These are phyloP conservation scores for Drosophila setosimentum DNA, from an alignment of 2,888 invertebrate species.

Conservation along the genomic window DNA sequence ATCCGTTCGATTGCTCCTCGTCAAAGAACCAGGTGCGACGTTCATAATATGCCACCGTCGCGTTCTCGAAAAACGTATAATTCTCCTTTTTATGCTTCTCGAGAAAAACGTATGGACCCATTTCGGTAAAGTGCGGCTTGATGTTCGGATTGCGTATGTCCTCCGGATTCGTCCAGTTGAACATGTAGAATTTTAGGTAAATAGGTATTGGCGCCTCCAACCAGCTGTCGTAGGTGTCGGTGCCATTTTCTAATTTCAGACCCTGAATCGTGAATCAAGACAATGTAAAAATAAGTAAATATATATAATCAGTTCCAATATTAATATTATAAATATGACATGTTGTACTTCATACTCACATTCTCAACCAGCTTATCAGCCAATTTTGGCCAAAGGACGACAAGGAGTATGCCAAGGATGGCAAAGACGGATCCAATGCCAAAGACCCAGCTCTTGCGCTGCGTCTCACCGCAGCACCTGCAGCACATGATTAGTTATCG, in stretches of 20 bases:
- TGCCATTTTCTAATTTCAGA: constrained; percentile 88
- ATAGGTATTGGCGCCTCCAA: constrained; percentile 93
- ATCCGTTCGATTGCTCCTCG: constrained; percentile 89
- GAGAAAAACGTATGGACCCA: constrained; percentile 88
- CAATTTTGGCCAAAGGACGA: constrained; percentile 80
- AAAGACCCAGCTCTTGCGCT: constrained; percentile 84
- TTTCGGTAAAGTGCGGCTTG: constrained; percentile 88
- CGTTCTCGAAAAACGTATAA: constrained; percentile 89
- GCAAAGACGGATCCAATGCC: constrained; percentile 80
- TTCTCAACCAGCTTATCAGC: constrained; percentile 73
- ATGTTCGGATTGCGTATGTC: constrained; percentile 86
- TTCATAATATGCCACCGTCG: constrained; percentile 92
- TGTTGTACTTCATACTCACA: constrained; percentile 62
- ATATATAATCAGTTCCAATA: not conserved
- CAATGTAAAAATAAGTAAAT: not conserved
- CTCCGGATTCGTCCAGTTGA: constrained; percentile 92
- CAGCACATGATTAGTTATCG: constrained; percentile 77
- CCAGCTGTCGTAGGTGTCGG: constrained; percentile 91
- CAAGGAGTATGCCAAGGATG: constrained; percentile 73
- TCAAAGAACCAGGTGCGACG: constrained; percentile 91
- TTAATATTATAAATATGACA: not conserved
- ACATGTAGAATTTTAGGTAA: constrained; percentile 91
- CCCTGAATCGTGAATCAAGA: constrained; percentile 85
- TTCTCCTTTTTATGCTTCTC: constrained; percentile 84
- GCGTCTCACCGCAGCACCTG: constrained; percentile 81